Conservation (phyloP, 2,113 vertebrate species). For the Zonotrichia leucophrys region DNA sequence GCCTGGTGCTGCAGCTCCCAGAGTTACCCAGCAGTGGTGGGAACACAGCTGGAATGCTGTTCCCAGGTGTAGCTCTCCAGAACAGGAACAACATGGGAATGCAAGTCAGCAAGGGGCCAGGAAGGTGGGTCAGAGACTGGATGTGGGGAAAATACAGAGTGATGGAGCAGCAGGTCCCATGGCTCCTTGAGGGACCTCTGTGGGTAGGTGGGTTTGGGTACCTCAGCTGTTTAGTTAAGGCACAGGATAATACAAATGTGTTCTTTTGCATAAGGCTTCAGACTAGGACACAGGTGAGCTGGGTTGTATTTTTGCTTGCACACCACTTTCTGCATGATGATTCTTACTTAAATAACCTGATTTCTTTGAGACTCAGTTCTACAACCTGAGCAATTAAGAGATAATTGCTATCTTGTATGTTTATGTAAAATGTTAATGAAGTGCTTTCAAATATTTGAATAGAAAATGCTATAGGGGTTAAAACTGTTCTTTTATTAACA, state of each 20-base stretch:
- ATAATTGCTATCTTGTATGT: not conserved
- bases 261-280: not conserved
- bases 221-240: not conserved
- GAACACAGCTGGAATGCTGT: not conserved
- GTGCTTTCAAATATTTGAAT: not conserved
- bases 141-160: not conserved
- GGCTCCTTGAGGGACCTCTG: not conserved
- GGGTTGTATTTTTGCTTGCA: not conserved
- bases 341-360: not conserved
- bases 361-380: not conserved
- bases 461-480: not conserved
- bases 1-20: too few species aligned
- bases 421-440: constrained; percentile 6
- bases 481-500: not conserved
- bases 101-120: not conserved
- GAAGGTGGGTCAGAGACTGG: not conserved
- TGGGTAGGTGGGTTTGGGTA: not conserved
- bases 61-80: not conserved
- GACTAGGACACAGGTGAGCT: not conserved
- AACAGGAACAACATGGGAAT: not conserved
- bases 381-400: not conserved
- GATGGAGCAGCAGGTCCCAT: not conserved
- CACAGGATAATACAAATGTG: not conserved
- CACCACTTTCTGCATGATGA: not conserved
- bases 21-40: not conserved